Percentiles rank a stretch among this genome's conserved stretches.
These are phyloP conservation scores for Pocillopora damicornis DNA, from an alignment of 64 coral and sea anemone genomes.

Conservation along the genomic window DNA sequence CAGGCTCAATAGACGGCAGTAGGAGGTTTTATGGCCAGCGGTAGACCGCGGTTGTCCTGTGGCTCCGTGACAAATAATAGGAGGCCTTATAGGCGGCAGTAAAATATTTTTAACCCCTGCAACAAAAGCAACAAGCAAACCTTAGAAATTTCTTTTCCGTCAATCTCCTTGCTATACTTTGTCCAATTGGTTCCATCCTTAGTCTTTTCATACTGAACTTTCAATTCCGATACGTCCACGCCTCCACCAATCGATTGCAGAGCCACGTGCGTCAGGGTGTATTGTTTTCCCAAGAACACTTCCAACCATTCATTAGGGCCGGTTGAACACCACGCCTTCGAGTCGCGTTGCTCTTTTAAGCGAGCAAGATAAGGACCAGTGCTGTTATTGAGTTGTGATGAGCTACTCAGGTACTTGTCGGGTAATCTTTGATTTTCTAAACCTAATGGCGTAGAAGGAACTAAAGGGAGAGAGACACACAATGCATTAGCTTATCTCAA, in stretches of 20 bases:
- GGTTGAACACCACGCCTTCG: neutral
- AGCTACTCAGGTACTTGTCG: neutral
- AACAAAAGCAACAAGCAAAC: neutral
- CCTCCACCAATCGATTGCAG: neutral
- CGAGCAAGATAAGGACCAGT: neutral
- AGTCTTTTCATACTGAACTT: neutral
- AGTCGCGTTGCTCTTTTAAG: neutral
- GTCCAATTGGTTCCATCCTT: neutral
- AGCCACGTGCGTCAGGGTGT: slow-evolving; percentile 6
- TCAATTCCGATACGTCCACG: neutral
- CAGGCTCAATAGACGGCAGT: no score
- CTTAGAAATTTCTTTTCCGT: neutral
- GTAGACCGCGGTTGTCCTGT: no score
- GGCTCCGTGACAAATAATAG: no score
- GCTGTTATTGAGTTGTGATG: neutral
- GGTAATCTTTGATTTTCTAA: neutral
- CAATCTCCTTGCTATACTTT: neutral
- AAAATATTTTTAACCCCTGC: no score
- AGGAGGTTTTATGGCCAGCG: no score
- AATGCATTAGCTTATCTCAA: neutral
- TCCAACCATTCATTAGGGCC: neutral
- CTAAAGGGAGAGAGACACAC: neutral
- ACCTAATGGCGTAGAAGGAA: neutral
- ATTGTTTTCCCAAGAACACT: slow-evolving; percentile 4
- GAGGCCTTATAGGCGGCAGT: no score